Conservation (phyloP, 2,888 invertebrate species). For the Cantharis rustica region DNA sequence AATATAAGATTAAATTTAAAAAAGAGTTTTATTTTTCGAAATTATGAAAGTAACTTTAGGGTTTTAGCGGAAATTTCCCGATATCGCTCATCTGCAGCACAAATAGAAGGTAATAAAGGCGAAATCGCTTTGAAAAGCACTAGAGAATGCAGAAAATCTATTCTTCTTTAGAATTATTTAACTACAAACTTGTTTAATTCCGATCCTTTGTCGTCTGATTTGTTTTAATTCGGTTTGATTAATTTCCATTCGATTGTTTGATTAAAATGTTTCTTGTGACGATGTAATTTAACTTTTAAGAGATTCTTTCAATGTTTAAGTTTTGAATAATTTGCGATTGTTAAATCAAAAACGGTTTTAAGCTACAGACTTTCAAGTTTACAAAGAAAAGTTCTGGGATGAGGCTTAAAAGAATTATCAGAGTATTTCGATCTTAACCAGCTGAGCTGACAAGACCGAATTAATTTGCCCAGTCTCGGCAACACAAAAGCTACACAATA, state of each 20-base stretch:
- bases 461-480: conserved; percentile 17
- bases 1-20: neutral
- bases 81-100: conserved; percentile 23
- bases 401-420: conserved; percentile 2
- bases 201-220: conserved; percentile 39
- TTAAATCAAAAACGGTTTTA: neutral
- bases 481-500: conserved; percentile 3
- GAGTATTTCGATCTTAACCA: conserved; percentile 8
- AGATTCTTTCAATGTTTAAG: neutral
- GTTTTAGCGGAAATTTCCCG: conserved; percentile 8
- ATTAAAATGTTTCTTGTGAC: conserved; percentile 47
- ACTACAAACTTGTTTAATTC: conserved; percentile 41
- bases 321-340: neutral
- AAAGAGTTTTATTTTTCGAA: neutral
- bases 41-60: conserved; percentile 4
- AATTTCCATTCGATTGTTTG: conserved; percentile 47
- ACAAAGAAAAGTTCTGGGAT: neutral
- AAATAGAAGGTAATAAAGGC: conserved; percentile 27
- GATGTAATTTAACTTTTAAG: conserved; percentile 41
- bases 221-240: conserved; percentile 43
- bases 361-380: neutral
- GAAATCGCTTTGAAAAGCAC: conserved; percentile 26
- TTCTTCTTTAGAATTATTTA: conserved; percentile 32
- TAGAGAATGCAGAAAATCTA: conserved; percentile 34
- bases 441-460: conserved; percentile 5